These are phyloP conservation scores for Machimus atricapillus DNA, from an alignment of 2,888 invertebrate species.

Conservation along the genomic window DNA sequence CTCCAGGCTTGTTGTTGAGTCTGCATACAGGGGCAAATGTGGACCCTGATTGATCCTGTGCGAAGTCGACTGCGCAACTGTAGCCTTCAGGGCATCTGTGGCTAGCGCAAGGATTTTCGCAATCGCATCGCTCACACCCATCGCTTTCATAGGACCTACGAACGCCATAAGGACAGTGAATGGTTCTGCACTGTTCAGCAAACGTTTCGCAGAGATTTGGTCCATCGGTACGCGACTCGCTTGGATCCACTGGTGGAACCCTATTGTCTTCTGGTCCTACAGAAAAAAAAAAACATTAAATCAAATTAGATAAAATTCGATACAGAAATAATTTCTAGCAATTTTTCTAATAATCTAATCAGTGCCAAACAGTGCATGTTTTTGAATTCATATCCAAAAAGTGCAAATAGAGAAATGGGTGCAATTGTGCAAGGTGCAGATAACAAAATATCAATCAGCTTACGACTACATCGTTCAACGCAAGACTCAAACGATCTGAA, in stretches of 20 bases:
- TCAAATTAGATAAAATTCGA: neutral
- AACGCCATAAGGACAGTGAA: constrained; percentile 77
- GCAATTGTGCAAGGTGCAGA: neutral
- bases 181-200: constrained; percentile 68
- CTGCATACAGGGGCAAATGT: constrained; percentile 59
- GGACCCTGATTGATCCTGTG: constrained; percentile 50
- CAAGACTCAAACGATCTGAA: constrained; percentile 79
- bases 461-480: constrained; percentile 67
- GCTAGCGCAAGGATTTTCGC: constrained; percentile 76
- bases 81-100: constrained; percentile 69
- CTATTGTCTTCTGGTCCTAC: neutral
- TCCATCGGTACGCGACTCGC: constrained; percentile 45
- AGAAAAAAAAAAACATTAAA: neutral
- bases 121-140: constrained; percentile 77
- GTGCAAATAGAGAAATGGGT: neutral
- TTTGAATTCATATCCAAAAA: constrained; percentile 48
- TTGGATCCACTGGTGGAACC: neutral
- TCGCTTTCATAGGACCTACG: constrained; percentile 67
- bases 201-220: constrained; percentile 66
- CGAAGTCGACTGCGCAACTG: constrained; percentile 73
- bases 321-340: neutral
- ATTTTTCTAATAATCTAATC: neutral
- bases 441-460: constrained; percentile 49
- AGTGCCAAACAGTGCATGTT: constrained; percentile 51
- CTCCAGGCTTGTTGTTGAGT: constrained; percentile 70